Conservation (phyloP, 2,888 invertebrate genomes). For the Orgyia antiqua region DNA sequence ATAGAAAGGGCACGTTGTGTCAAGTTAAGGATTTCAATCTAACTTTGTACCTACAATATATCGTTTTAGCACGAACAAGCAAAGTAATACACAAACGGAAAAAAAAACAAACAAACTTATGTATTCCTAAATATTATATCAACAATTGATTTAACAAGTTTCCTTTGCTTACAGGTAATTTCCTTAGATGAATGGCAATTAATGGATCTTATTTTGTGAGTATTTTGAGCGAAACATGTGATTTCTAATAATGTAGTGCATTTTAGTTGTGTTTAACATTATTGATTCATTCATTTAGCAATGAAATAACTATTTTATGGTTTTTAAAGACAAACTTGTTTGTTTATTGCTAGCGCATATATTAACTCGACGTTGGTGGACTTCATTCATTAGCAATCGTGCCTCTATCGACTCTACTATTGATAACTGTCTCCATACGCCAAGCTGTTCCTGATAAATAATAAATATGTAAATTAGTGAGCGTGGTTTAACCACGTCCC, state of each 20-base stretch:
- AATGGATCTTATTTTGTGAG: conserved; percentile 54
- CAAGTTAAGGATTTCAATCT: conserved; percentile 9
- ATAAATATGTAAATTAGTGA: no score
- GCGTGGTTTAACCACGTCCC: no score
- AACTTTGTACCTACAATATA: conserved; percentile 8
- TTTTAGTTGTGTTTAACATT: no score
- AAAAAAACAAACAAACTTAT: no score
- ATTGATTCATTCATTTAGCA: no score
- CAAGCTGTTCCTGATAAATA: no score
- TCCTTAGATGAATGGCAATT: conserved; percentile 46
- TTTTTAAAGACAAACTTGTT: no score
- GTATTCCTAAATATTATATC: no score
- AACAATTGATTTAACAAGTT: conserved; percentile 23
- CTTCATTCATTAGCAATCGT: conserved; percentile 44
- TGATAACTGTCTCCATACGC: conserved; percentile 38
- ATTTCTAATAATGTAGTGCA: no score
- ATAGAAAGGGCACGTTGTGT: conserved; percentile 19
- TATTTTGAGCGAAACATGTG: no score
- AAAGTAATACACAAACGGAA: background rate
- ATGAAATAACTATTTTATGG: no score
- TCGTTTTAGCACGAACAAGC: background rate
- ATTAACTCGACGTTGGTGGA: conserved; percentile 16
- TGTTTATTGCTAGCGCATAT: conserved; percentile 10
- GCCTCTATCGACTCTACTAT: conserved; percentile 39
- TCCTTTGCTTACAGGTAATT: conserved; percentile 64